Percentiles rank a stretch among this genome's conserved stretches.
Evolutionary conservation across 2,113 vertebrate species (phyloP).

Genomic region (Etheostoma spectabile): DNA sequence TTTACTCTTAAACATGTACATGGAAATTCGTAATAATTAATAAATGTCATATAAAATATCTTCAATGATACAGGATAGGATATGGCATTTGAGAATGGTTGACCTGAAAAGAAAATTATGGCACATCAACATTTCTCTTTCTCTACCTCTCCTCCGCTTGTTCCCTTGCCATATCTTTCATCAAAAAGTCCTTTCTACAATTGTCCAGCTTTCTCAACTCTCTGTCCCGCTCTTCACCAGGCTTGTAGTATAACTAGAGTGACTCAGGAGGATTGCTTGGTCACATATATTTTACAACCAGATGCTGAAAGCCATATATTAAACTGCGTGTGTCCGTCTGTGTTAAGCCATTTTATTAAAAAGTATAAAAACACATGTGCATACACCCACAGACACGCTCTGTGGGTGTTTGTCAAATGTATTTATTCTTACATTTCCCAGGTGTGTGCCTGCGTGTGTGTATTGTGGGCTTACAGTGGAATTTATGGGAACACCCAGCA

Average conservation of each 20-base stretch:
- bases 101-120: not conserved
- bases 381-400: constrained; percentile 44
- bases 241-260: constrained; percentile 41
- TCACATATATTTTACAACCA: constrained; percentile 75
- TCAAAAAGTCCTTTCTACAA: constrained; percentile 13
- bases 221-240: constrained; percentile 13
- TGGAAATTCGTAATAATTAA: not conserved
- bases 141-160: not conserved
- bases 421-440: constrained; percentile 61
- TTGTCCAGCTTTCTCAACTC: not conserved
- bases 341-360: constrained; percentile 69
- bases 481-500: constrained; percentile 86
- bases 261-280: constrained; percentile 63
- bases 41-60: not conserved
- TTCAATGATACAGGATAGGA: not conserved
- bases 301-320: constrained; percentile 76
- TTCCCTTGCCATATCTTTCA: constrained; percentile 3
- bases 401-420: constrained; percentile 62
- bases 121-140: not conserved
- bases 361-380: constrained; percentile 67
- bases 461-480: constrained; percentile 68
- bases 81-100: not conserved
- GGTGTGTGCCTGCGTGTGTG: constrained; percentile 34
- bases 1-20: too few relatives aligned
- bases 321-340: constrained; percentile 49